phyloP scores from a whole-genome alignment of 2,113 vertebrate species.

The Malurus melanocephalus region DNA sequence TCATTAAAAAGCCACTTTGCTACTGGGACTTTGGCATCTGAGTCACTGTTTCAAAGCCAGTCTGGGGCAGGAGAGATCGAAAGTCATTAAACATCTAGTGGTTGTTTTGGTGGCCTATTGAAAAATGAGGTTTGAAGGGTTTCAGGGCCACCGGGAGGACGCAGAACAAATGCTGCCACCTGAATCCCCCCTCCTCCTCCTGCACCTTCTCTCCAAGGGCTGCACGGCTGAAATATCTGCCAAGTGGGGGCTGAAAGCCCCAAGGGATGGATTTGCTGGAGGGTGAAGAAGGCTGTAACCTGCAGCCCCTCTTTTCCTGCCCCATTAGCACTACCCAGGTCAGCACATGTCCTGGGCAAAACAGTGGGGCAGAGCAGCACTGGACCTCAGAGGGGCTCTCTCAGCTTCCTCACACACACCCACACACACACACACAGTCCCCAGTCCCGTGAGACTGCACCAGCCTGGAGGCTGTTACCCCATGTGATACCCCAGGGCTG shows the following conservation, averaged over 20 bases:
- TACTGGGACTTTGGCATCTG: constrained; percentile 56
- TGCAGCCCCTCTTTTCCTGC: background rate
- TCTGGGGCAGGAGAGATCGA: constrained; percentile 58
- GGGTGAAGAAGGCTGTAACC: background rate
- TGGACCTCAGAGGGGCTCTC: background rate
- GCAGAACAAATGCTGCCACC: constrained; percentile 6
- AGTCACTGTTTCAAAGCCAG: constrained; percentile 61
- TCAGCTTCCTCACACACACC: background rate
- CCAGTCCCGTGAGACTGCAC: background rate
- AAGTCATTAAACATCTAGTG: constrained; percentile 63
- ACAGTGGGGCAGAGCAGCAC: fast-evolving
- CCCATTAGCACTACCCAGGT: background rate
- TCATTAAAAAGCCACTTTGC: constrained; percentile 57
- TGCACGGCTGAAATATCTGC: background rate
- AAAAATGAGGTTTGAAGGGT: constrained; percentile 46
- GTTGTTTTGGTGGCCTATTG: constrained; percentile 59
- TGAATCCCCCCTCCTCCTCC: background rate
- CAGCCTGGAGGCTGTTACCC: background rate
- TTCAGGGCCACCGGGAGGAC: background rate
- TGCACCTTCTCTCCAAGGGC: background rate
- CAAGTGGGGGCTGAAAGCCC: background rate
- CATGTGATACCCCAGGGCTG: background rate
- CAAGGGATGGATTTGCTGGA: background rate
- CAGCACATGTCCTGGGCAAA: fast-evolving
- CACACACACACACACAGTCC: background rate